Base-by-base conservation (phyloP, 2,113 vertebrate species). In the Phrynosoma blainvillii region DNA sequence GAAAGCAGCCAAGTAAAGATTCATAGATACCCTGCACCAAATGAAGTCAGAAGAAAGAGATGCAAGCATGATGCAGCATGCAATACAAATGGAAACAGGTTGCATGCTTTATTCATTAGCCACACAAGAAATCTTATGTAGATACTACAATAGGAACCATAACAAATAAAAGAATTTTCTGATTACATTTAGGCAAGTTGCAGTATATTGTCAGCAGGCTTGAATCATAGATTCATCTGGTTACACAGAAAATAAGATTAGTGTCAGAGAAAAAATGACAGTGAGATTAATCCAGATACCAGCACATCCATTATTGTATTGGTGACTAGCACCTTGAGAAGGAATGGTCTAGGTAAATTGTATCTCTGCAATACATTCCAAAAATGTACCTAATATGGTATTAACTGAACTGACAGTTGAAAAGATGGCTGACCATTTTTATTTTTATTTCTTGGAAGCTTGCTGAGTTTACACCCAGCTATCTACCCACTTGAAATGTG, bases 251-350 rank as follows among this genome's bases (percentile, higher is more conserved):
- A 95, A 81, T 92, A 86, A 86, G 71, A 18, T 91, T 81, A 94
- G 91, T 94, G 89, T 89, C 85, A 87, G 82, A 30, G 36, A 94
- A 95, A 95, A 94, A 86, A 90, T 74, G 86, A 94, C 75, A 92
- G 14, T 82, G 94, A 92, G 95, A 94, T 93, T 94, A 94, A 96
- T 94, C 91, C 94, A 93, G 94, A 93, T 93, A 93, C 89, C 93
- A 93, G 88, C 89, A 94, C 90, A 86, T 5, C 0, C 82, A 2
- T 78, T 82, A 42, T 89, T 74, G 54, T 66, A 82, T 5, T 84
- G 85, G 47, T 47, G 42, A 81, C 47, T 56, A 74, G 30, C 32
- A 42, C 54, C 85, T 25, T 65, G 89, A 16, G 81, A 65, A 90
- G 47, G 4, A 20, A 5, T 87, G 42, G 54, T 93, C 80, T 40